Conservation (phyloP, 1,140 invertebrate genomes). For the Pygmarrhopalites habei region DNA sequence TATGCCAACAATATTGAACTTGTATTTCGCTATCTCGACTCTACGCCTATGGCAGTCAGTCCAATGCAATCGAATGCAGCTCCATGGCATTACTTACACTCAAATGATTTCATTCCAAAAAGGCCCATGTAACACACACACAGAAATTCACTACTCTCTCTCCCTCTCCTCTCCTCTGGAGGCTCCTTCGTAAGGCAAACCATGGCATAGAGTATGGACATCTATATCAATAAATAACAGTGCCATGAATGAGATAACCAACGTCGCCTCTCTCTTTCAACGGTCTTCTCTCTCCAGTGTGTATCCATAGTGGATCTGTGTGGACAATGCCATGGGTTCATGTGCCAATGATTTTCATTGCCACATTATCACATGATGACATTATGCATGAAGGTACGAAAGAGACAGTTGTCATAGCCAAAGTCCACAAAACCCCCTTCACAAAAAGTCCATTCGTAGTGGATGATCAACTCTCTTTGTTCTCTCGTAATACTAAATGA, state of each 20-base stretch:
- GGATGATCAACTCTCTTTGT: no score
- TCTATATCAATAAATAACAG: slow-evolving; percentile 16
- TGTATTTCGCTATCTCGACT: not conserved
- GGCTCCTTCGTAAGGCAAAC: no score
- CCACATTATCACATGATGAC: no score
- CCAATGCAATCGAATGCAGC: slow-evolving; percentile 19
- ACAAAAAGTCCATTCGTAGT: no score
- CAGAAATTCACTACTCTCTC: not conserved
- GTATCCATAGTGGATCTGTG: not conserved
- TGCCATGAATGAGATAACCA: slow-evolving; percentile 9
- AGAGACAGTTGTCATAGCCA: no score
- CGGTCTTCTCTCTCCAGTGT: not conserved
- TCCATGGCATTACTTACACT: slow-evolving; percentile 49
- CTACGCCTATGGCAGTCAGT: slow-evolving; percentile 5
- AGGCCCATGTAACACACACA: not conserved
- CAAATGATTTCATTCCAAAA: slow-evolving; percentile 54
- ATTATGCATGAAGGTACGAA: no score
- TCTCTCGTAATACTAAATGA: no score
- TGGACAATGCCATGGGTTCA: slow-evolving; percentile 13
- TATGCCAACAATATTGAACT: slow-evolving; percentile 9
- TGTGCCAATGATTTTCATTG: slow-evolving; percentile 6
- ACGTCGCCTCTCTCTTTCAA: slow-evolving; percentile 4
- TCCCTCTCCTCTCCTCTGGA: no score
- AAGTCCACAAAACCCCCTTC: no score
- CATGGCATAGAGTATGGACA: not conserved